phyloP scores from a whole-genome alignment of 2,797 vertebrate genomes.

The Neosilurus hyrtlii region DNA sequence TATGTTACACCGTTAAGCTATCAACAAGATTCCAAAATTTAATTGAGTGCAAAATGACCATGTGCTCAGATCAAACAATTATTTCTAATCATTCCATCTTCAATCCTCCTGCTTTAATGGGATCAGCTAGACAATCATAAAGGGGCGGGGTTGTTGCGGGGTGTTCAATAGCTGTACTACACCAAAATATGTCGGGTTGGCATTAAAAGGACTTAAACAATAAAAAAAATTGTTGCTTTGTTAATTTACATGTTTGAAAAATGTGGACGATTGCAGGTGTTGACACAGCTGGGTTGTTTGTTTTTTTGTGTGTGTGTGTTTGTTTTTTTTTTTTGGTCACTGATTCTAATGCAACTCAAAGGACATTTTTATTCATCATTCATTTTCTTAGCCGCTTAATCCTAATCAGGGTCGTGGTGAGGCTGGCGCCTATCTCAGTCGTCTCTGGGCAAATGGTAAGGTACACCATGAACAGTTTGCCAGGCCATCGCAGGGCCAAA shows the following conservation, averaged over 20 bases:
- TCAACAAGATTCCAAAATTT: neutral
- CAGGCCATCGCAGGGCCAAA: too few species aligned
- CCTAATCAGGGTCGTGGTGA: too few species aligned
- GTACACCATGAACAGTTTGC: too few species aligned
- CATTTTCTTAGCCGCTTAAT: too few species aligned
- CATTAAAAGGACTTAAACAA: neutral
- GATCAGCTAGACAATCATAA: neutral
- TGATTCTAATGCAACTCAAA: neutral
- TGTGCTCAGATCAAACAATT: slow-evolving; percentile 52
- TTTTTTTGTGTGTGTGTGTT: too few species aligned
- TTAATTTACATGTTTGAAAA: too few species aligned
- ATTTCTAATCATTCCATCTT: slow-evolving; percentile 51
- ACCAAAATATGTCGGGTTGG: neutral
- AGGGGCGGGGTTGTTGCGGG: neutral
- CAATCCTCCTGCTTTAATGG: slow-evolving; percentile 42
- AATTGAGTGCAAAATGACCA: slow-evolving; percentile 36
- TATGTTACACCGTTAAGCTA: neutral
- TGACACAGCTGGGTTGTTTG: too few species aligned
- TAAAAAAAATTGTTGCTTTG: too few species aligned
- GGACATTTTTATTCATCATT: too few species aligned
- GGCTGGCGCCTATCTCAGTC: too few species aligned
- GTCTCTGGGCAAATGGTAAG: too few species aligned
- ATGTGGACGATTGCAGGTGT: neutral
- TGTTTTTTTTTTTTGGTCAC: neutral
- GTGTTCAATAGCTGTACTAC: neutral